Evolutionary conservation across 1,140 invertebrate genomes (phyloP), one percentile per base, ranked within the genome.

Genomic region (Propsilocerus akamusi): DNA sequence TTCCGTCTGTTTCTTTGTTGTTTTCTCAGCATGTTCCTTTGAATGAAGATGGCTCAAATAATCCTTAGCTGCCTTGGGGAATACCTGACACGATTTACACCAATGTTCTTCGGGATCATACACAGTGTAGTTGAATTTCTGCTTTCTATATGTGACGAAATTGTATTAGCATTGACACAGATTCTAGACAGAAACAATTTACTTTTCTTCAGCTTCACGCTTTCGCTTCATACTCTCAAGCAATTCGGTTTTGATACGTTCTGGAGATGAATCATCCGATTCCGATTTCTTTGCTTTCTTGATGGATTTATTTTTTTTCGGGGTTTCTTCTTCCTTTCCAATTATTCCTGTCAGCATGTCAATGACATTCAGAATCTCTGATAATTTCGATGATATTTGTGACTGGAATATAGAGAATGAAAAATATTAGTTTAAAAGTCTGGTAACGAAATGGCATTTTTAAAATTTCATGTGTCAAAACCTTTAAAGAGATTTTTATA

Each of bases 61-160:
- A 62, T 86, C 83, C 63, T 85, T 85, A 41, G 85, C 84, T 10
- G 84, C 86, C 61, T 80, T 76, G 25, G 86, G 86, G 62, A 89
- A 89, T 56, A 84, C 79, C 65, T 86, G 78, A 67, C 86, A 90
- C 46, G 80, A 72, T 50, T 81, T 72, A 64, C 86, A 90, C 86
- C 86, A 89, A 66, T 89, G 84, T 68, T 86, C 78, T 66, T 87
- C 84, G 1, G 84, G 83, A 68, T 90, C 86, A 59, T 84, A 89
- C 67, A 86, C 83, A 26, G 85, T 77, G 59, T 83, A 83, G 73
- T 85, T 86, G 63, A 77, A 76, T 72, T 59, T 41, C 54, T 55
- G n/a, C 51, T 34, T 23, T 49, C 17, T 5, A 3, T 30, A 12
- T 30, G 3, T n/a, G 11, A 30, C 14, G 1, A 46, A 37, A 28